phyloP scores from a whole-genome alignment of 2,888 invertebrate genomes.

The Biston stratarius region DNA sequence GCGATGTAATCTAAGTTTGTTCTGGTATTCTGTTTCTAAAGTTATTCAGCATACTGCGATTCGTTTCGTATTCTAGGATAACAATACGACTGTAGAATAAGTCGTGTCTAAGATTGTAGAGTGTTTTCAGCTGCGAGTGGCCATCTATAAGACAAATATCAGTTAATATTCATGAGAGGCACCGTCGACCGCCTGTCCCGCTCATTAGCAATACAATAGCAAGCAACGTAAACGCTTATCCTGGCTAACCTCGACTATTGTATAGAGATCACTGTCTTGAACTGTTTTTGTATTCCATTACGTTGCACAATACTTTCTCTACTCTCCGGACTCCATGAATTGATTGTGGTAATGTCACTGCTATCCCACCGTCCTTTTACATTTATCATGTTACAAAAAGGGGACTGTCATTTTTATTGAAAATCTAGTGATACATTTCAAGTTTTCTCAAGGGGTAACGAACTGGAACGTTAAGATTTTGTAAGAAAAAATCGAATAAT shows the following conservation, averaged over 20 bases:
- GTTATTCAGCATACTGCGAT: slow-evolving; percentile 39
- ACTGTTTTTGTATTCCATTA: slow-evolving; percentile 60
- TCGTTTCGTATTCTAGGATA: slow-evolving; percentile 44
- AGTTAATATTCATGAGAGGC: slow-evolving; percentile 81
- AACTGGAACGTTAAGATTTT: slow-evolving; percentile 25
- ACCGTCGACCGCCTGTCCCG: slow-evolving; percentile 64
- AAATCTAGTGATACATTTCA: slow-evolving; percentile 45
- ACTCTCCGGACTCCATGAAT: slow-evolving; percentile 47
- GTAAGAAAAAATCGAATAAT: slow-evolving; percentile 31
- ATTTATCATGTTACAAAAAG: slow-evolving; percentile 26
- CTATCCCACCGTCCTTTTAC: slow-evolving; percentile 15
- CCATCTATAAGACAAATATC: slow-evolving; percentile 71
- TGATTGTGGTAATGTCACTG: slow-evolving; percentile 43
- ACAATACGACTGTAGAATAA: slow-evolving; percentile 49
- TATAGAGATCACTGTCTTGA: slow-evolving; percentile 65
- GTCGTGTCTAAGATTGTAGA: slow-evolving; percentile 61
- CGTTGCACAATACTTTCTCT: slow-evolving; percentile 43
- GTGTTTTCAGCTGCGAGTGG: slow-evolving; percentile 66
- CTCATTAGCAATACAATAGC: slow-evolving; percentile 79
- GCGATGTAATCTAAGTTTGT: slow-evolving; percentile 31
- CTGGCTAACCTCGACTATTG: slow-evolving; percentile 70
- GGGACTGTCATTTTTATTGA: slow-evolving; percentile 40
- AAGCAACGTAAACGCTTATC: slow-evolving; percentile 64
- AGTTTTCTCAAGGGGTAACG: slow-evolving; percentile 28
- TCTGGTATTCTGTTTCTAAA: slow-evolving; percentile 30